Conservation (phyloP, 2,797 vertebrate genomes). For the Ctenopoma multispine region DNA sequence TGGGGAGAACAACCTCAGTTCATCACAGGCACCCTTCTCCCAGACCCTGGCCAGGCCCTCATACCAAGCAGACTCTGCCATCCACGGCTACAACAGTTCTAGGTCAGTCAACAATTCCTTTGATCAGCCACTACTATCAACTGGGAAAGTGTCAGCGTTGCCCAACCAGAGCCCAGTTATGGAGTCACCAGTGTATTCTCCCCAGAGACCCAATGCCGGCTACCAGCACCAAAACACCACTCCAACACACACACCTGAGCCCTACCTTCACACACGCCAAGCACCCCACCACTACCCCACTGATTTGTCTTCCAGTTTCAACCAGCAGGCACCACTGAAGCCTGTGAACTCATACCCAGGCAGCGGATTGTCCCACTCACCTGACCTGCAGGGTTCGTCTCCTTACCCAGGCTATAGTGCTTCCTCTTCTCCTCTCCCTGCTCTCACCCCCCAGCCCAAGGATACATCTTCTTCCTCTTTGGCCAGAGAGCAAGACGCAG, state of each 20-base stretch:
- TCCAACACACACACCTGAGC: slow-evolving; percentile 81
- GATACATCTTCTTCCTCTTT: slow-evolving; percentile 80
- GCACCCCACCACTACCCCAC: slow-evolving; percentile 54
- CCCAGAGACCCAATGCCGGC: slow-evolving; percentile 72
- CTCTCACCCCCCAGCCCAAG: slow-evolving; percentile 76
- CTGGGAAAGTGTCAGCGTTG: slow-evolving; percentile 65
- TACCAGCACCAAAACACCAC: slow-evolving; percentile 76
- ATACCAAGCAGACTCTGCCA: slow-evolving; percentile 83
- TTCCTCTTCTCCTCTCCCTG: slow-evolving; percentile 82
- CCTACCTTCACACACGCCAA: slow-evolving; percentile 70
- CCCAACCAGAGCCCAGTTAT: slow-evolving; percentile 79
- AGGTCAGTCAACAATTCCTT: slow-evolving; percentile 70
- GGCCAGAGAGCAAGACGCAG: slow-evolving; percentile 84
- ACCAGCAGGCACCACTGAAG: slow-evolving; percentile 73
- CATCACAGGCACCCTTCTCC: slow-evolving; percentile 81
- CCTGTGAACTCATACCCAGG: slow-evolving; percentile 70
- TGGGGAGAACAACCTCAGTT: slow-evolving; percentile 81
- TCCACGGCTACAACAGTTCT: slow-evolving; percentile 77
- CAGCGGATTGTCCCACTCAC: slow-evolving; percentile 71
- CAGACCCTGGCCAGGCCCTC: slow-evolving; percentile 82
- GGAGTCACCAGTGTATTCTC: slow-evolving; percentile 73
- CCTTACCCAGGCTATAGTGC: slow-evolving; percentile 81
- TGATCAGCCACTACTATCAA: slow-evolving; percentile 65
- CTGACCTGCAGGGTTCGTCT: slow-evolving; percentile 79
- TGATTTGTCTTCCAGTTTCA: slow-evolving; percentile 66